Evolutionary conservation across 2,113 vertebrate species (phyloP).

Genomic region (Myrmophylax atrothorax): DNA sequence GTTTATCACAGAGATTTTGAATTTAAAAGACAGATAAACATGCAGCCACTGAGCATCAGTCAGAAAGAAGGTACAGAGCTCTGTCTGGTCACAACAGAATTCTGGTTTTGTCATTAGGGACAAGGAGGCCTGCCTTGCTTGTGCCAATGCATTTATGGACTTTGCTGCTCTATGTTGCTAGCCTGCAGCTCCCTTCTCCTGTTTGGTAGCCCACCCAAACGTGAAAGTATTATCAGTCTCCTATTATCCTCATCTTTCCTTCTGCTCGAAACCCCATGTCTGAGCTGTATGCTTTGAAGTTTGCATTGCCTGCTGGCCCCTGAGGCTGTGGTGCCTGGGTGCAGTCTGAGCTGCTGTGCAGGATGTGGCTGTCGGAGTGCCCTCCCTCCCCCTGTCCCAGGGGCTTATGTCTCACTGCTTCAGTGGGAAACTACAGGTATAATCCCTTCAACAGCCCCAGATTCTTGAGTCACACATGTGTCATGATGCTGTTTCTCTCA

Average conservation of each 20-base stretch:
- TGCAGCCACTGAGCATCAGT: background rate
- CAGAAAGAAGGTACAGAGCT: background rate
- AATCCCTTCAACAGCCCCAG: background rate
- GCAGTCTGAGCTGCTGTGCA: background rate
- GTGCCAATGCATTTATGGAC: background rate
- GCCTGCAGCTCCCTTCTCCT: background rate
- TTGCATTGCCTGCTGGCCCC: background rate
- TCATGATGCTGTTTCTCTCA: background rate
- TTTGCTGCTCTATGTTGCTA: background rate
- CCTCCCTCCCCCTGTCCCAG: fast-evolving
- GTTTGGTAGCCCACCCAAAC: background rate
- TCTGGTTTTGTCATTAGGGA: background rate
- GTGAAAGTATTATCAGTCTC: background rate
- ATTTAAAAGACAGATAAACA: slow-evolving; percentile 15
- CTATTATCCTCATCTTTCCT: background rate
- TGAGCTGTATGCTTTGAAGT: background rate
- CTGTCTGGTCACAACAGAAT: fast-evolving
- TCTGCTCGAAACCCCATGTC: fast-evolving
- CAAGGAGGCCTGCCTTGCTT: background rate
- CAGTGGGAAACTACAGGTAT: background rate
- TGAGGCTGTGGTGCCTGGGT: fast-evolving
- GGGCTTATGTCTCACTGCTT: fast-evolving
- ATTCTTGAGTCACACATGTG: background rate
- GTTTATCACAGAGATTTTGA: background rate
- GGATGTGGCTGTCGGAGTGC: fast-evolving